phyloP scores from a whole-genome alignment of 2,113 vertebrate species.

The Psilopogon haemacephalus region DNA sequence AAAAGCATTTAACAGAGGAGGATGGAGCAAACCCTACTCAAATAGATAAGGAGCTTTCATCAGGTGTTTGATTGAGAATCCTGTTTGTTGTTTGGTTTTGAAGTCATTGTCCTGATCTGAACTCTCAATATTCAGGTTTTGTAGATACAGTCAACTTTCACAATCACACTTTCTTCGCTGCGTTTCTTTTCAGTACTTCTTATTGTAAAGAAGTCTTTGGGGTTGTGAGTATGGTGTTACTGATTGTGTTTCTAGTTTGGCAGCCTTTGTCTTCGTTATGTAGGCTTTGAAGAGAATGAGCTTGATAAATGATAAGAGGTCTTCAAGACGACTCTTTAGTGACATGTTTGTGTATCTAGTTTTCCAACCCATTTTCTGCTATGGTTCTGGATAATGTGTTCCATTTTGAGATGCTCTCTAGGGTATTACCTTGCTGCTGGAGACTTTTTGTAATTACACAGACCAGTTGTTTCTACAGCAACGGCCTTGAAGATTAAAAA shows the following conservation, averaged over 20 bases:
- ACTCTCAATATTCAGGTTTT: neutral
- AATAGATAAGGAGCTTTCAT: neutral
- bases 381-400: neutral
- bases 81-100: constrained; percentile 5
- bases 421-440: neutral
- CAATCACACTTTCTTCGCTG: neutral
- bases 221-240: neutral
- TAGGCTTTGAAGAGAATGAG: neutral
- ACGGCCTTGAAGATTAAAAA: neutral
- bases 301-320: neutral
- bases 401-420: neutral
- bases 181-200: neutral
- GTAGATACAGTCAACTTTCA: neutral
- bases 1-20: neutral
- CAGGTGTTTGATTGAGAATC: neutral
- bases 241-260: neutral
- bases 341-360: neutral
- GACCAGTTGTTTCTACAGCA: neutral
- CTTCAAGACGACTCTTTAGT: neutral
- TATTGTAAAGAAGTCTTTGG: neutral
- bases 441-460: neutral
- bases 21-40: neutral
- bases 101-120: constrained; percentile 1
- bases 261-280: neutral
- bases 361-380: neutral